A percentile compares a stretch with the other conserved stretches of the same genome.
Evolutionary conservation across 2,888 invertebrate species (phyloP).

Genomic region (Melangyna quadrimaculata): DNA sequence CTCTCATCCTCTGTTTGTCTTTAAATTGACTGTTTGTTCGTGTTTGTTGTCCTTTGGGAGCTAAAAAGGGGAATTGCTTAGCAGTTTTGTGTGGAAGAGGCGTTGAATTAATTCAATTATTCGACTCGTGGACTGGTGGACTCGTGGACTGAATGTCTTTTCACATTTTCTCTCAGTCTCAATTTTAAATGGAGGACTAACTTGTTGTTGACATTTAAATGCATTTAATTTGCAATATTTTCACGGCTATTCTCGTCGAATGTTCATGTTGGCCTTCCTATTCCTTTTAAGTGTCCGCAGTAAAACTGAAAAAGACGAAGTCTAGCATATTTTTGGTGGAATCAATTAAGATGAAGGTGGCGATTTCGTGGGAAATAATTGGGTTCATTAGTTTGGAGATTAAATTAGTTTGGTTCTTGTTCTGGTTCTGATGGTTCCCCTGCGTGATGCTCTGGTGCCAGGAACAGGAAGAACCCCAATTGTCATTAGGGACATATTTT

Average conservation of each 20-base stretch:
- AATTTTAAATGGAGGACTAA: slow-evolving; percentile 7
- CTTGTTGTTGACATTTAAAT: slow-evolving; percentile 54
- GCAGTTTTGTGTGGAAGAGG: slow-evolving; percentile 4
- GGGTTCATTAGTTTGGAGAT: slow-evolving; percentile 38
- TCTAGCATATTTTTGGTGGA: slow-evolving; percentile 34
- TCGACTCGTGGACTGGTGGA: slow-evolving; percentile 5
- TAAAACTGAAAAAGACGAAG: background rate
- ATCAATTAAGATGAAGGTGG: slow-evolving; percentile 43
- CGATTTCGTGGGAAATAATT: slow-evolving; percentile 21
- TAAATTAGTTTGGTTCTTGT: slow-evolving; percentile 42
- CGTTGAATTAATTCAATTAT: slow-evolving; percentile 67
- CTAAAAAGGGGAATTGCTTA: slow-evolving; percentile 21
- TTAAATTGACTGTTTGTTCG: background rate
- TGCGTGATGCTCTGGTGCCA: background rate
- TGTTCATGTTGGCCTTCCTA: background rate
- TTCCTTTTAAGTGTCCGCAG: background rate
- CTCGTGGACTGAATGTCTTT: background rate
- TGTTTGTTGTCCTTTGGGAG: background rate
- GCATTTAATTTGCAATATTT: slow-evolving; percentile 68
- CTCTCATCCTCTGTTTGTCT: background rate
- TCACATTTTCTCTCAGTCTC: background rate
- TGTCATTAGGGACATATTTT: slow-evolving; percentile 21
- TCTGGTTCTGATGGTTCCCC: no score
- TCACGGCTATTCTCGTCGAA: background rate
- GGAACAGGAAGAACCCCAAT: background rate